Percentiles rank a stretch among this genome's conserved stretches.
These are phyloP conservation scores for Diphyllodes magnificus DNA, from an alignment of 2,113 vertebrate genomes.

Conservation along the genomic window DNA sequence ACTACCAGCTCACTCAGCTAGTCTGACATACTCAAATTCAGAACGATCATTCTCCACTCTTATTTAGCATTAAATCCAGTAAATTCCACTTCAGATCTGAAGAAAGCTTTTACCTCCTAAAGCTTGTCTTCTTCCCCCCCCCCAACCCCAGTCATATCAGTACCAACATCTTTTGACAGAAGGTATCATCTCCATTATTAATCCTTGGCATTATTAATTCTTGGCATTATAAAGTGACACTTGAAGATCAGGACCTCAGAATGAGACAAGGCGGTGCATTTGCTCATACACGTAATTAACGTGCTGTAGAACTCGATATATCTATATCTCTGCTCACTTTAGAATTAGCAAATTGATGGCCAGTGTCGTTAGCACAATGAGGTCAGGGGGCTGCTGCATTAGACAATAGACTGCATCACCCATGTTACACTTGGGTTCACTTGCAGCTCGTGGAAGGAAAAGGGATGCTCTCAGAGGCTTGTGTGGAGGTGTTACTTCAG, in stretches of 20 bases:
- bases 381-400: not conserved
- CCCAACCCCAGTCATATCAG: not conserved
- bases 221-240: not conserved
- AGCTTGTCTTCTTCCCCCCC: rapidly evolving
- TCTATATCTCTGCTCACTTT: not conserved
- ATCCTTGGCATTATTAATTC: not conserved
- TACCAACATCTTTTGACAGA: not conserved
- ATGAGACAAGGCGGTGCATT: not conserved
- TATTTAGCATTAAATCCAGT: not conserved
- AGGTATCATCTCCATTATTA: not conserved
- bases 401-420: not conserved
- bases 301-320: not conserved
- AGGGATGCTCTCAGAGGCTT: not conserved
- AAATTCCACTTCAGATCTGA: not conserved
- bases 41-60: not conserved
- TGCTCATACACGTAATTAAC: not conserved
- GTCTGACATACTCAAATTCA: not conserved
- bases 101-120: not conserved
- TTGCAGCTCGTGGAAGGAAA: not conserved
- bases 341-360: not conserved
- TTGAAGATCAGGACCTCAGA: not conserved
- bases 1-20: not conserved
- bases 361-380: not conserved
- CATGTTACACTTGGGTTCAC: not conserved
- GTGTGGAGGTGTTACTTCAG: not conserved